A percentile compares a stretch with the other conserved stretches of the same genome.
Conservation (phyloP, 2,888 invertebrate species). For the Caenorhabditis afra region DNA sequence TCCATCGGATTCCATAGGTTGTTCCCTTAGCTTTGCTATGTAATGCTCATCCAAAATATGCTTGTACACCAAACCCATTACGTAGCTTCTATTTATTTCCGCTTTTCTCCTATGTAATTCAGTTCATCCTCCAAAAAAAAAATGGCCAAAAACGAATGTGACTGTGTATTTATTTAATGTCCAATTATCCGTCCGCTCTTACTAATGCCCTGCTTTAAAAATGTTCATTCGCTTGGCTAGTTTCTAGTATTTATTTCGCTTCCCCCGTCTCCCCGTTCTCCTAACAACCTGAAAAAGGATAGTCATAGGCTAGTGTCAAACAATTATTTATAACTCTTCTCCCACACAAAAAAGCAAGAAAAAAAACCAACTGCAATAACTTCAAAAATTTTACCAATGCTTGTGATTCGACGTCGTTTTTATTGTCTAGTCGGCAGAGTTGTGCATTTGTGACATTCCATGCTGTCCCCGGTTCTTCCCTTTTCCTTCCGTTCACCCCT, state of each 20-base stretch:
- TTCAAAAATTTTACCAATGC: slow-evolving; percentile 31
- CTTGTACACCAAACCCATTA: not conserved
- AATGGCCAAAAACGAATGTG: slow-evolving; percentile 34
- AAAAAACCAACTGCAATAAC: slow-evolving; percentile 30
- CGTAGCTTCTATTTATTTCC: not conserved
- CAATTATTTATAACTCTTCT: not conserved
- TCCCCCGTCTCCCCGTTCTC: not conserved
- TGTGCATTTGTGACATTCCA: slow-evolving; percentile 49
- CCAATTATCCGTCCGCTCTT: not conserved
- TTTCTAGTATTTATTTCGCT: slow-evolving; percentile 43
- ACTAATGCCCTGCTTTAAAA: slow-evolving; percentile 16
- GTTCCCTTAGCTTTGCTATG: slow-evolving; percentile 16
- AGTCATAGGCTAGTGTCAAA: slow-evolving; percentile 50
- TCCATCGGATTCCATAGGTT: slow-evolving; percentile 29
- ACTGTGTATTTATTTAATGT: slow-evolving; percentile 17
- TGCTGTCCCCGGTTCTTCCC: slow-evolving; percentile 22
- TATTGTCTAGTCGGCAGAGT: slow-evolving; percentile 42
- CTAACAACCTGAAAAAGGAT: slow-evolving; percentile 3
- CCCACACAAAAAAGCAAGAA: not conserved
- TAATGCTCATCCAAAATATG: not conserved
- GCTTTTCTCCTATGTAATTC: slow-evolving; percentile 12
- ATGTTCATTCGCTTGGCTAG: slow-evolving; percentile 31
- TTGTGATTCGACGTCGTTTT: slow-evolving; percentile 46
- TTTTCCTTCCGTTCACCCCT: not conserved
- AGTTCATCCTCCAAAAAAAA: slow-evolving; percentile 1